Evolutionary conservation across 2,113 vertebrate genomes (phyloP).

Genomic region (Hassar affinis): DNA sequence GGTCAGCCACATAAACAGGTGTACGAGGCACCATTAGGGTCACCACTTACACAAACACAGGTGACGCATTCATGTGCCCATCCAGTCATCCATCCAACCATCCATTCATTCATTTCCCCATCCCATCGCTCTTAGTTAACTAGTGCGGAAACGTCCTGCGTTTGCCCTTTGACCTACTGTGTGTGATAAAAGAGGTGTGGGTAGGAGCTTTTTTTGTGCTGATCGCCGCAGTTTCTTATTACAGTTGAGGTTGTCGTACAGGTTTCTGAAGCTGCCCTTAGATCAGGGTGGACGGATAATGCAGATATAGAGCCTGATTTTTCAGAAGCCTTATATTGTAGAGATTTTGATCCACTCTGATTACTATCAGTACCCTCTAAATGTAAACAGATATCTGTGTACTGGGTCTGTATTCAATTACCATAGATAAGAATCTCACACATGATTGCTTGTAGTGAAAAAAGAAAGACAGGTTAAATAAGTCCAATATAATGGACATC

Average conservation of each 20-base stretch:
- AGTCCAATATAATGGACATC: background rate
- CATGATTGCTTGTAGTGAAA: background rate
- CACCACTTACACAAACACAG: slow-evolving; percentile 48
- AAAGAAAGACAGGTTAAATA: background rate
- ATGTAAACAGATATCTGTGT: background rate
- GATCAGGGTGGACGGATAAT: background rate
- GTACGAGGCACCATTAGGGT: slow-evolving; percentile 50
- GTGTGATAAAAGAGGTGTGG: background rate
- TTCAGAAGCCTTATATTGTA: background rate
- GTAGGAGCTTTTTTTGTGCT: slow-evolving; percentile 10
- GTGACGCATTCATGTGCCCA: slow-evolving; percentile 28
- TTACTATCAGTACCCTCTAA: background rate
- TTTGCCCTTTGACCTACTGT: slow-evolving; percentile 45
- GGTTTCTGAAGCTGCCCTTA: background rate
- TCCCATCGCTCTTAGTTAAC: slow-evolving; percentile 35
- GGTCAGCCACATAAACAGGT: slow-evolving; percentile 49
- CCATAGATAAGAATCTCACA: background rate
- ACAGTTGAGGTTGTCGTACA: slow-evolving; percentile 6
- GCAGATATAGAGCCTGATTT: background rate
- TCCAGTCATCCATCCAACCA: slow-evolving; percentile 33
- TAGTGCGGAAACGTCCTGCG: slow-evolving; percentile 20
- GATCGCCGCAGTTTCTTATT: slow-evolving; percentile 21
- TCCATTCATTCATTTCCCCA: slow-evolving; percentile 32
- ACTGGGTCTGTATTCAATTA: background rate
- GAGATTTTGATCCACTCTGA: background rate